phyloP scores from a whole-genome alignment of 2,888 invertebrate species.

The Dolichomitus sp. region DNA sequence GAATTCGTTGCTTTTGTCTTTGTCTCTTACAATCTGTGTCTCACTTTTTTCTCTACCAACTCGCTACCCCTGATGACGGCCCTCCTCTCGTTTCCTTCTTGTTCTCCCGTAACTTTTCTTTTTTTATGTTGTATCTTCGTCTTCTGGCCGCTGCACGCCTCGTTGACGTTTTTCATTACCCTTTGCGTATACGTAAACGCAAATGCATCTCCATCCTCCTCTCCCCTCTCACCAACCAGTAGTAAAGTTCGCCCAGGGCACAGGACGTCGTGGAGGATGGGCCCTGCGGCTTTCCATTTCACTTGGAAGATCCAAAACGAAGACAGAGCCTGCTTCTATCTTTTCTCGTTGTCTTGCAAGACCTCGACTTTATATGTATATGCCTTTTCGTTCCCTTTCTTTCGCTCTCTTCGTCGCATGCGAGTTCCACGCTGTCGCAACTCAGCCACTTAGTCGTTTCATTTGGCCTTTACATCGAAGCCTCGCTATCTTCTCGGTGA shows the following conservation, averaged over 20 bases:
- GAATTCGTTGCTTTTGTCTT: conserved; percentile 38
- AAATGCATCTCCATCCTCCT: conserved; percentile 10
- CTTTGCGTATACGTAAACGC: conserved; percentile 19
- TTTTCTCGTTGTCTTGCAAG: background rate
- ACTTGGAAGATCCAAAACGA: background rate
- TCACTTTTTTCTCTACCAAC: conserved; percentile 7
- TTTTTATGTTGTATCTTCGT: conserved; percentile 6
- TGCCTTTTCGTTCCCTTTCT: conserved; percentile 6
- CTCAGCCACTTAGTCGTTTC: background rate
- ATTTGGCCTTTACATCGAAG: conserved; percentile 19
- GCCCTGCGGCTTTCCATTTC: background rate
- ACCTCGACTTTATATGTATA: background rate
- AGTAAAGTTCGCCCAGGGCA: conserved; percentile 20
- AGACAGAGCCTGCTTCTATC: background rate
- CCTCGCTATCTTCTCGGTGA: conserved; percentile 16
- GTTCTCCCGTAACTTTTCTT: background rate
- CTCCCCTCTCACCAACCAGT: conserved; percentile 26
- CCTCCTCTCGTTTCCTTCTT: conserved; percentile 5
- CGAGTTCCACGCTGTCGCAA: background rate
- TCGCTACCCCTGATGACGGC: conserved; percentile 23
- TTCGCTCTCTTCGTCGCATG: background rate
- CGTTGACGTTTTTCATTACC: conserved; percentile 28
- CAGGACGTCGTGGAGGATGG: background rate
- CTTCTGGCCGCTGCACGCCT: conserved; percentile 13
- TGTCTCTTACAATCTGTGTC: conserved; percentile 10